Evolutionary conservation across 2,888 invertebrate species (phyloP).

Genomic region (Hyles lineata): DNA sequence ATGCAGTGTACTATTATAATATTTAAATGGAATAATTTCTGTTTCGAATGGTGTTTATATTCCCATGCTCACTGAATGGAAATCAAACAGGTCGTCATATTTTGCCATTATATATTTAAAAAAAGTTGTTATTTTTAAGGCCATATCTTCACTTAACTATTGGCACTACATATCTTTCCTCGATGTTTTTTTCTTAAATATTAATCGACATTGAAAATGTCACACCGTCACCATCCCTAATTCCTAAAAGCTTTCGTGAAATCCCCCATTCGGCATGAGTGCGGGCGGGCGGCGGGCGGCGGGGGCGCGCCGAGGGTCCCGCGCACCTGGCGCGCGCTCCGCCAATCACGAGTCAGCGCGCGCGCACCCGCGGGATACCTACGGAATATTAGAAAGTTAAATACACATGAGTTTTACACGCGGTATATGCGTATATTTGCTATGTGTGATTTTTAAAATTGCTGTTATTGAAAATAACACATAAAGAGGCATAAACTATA

Average conservation of each 20-base stretch:
- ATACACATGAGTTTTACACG: slow-evolving; percentile 3
- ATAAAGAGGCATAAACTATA: background rate
- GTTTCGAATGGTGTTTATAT: too few relatives aligned
- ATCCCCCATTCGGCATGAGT: slow-evolving; percentile 44
- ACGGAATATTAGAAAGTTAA: slow-evolving; percentile 24
- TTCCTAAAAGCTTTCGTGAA: slow-evolving; percentile 36
- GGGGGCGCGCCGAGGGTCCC: slow-evolving; percentile 37
- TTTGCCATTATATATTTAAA: too few relatives aligned
- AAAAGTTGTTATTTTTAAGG: background rate
- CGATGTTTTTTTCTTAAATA: background rate
- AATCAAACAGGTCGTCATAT: too few relatives aligned
- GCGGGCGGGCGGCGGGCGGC: slow-evolving; percentile 39
- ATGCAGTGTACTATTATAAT: background rate
- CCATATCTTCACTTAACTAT: background rate
- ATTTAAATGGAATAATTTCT: background rate
- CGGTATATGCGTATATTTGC: background rate
- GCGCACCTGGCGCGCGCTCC: slow-evolving; percentile 64
- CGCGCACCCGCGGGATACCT: slow-evolving; percentile 33
- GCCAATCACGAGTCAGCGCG: slow-evolving; percentile 68
- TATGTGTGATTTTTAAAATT: background rate
- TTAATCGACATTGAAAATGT: slow-evolving; percentile 33
- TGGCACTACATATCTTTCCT: background rate
- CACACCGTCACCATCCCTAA: slow-evolving; percentile 26
- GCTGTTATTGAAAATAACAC: background rate
- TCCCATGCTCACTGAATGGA: too few relatives aligned